Evolutionary conservation across 2,797 vertebrate genomes (phyloP), one percentile per base, ranked within the genome.

Genomic region (Etheostoma perlongum): DNA sequence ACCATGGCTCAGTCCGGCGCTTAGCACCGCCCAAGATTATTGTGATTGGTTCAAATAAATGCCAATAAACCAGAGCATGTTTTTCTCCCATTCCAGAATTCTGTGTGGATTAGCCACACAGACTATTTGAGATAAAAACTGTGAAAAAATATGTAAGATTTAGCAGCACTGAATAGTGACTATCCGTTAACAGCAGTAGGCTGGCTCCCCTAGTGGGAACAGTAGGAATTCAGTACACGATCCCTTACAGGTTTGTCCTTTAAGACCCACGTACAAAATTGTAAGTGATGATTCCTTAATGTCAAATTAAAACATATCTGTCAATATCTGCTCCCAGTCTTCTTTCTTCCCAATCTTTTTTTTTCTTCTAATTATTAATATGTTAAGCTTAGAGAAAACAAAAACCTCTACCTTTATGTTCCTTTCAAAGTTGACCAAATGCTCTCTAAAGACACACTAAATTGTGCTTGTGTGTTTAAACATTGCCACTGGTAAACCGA

Each of bases 401-500:
- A 49, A 61, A 42, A 11, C 2, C 19, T 36, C 11, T 8, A 6
- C 14, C 11, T 40, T 49, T 44, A 54, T 5, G 3, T 23, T 19
- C 8, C 15, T 51, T 2, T 30, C 10, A 36, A 19, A 53, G 21
- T 40, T 21, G 60, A 51, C 21, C 10, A 49, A 33, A 72, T 33
- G 47, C 14, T 15, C 15, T 60, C 33, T 40, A 40, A 36, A 76
- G 40, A 55, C 11, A n/a, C 18, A 55, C 21, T 40, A 40, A 36
- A 76, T 13, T 25, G 15, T 36, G n/a, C 27, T 36, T 36, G 30
- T 36, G 59, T 81, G 72, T 73, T 46, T 44, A 11, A 59, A 53
- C 6, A 18, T 5, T 57, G n/a, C 23, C 51, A 53, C 25, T 76
- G 51, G 25, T 77, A 46, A 62, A 81, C 59, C 46, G 48, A 73